Evolutionary conservation across 2,113 vertebrate species (phyloP).

Genomic region (Labeo catla): DNA sequence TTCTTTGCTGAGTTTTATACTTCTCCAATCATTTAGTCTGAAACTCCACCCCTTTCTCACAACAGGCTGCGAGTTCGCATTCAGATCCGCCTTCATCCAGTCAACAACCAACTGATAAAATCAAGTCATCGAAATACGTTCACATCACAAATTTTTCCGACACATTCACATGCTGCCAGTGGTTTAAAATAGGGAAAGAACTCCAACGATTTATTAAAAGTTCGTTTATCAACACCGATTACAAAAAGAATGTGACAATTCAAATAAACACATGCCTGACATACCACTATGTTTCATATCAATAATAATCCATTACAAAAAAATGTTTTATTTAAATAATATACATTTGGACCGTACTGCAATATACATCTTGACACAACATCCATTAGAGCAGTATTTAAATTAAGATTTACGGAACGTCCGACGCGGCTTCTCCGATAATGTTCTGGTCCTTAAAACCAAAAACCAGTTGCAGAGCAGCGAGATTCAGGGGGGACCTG

Average conservation of each 20-base stretch:
- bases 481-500: neutral
- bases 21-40: neutral
- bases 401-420: slow-evolving; percentile 45
- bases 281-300: slow-evolving; percentile 71
- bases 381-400: slow-evolving; percentile 60
- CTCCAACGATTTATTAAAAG: slow-evolving; percentile 53
- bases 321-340: slow-evolving; percentile 79
- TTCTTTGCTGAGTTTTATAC: neutral
- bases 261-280: slow-evolving; percentile 81
- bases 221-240: slow-evolving; percentile 78
- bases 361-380: slow-evolving; percentile 74
- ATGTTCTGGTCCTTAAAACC: neutral
- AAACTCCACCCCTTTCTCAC: neutral
- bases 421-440: neutral
- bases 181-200: slow-evolving; percentile 44
- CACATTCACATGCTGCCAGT: neutral
- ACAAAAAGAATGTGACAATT: slow-evolving; percentile 74
- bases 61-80: too few species aligned
- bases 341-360: slow-evolving; percentile 81
- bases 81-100: too few species aligned
- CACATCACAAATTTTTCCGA: neutral
- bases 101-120: neutral
- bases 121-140: too few species aligned
- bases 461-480: neutral
- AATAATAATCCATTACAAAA: slow-evolving; percentile 71